A percentile compares a stretch with the other conserved stretches of the same genome.
Conservation (phyloP, 2,113 vertebrate species). For the Smithornis capensis region DNA sequence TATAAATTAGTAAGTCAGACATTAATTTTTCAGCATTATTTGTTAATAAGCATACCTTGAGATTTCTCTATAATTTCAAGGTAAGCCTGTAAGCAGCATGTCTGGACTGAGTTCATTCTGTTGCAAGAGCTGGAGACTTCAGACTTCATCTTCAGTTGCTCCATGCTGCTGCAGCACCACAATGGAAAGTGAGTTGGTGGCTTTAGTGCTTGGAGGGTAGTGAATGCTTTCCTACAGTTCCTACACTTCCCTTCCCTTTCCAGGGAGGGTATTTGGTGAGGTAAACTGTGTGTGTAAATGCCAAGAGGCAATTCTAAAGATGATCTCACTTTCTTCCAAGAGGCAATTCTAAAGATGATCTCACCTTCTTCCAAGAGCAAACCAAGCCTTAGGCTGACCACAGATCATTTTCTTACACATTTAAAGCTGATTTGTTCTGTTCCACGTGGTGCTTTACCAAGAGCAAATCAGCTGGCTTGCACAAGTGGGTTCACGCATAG, state of each 20-base stretch:
- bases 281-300: not conserved
- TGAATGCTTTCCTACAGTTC: not conserved
- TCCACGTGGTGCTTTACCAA: not conserved
- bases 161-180: not conserved
- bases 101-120: not conserved
- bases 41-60: not conserved
- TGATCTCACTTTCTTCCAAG: not conserved
- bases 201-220: not conserved
- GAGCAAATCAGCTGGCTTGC: not conserved
- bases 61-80: not conserved
- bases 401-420: not conserved
- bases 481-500: not conserved
- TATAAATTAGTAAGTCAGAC: not conserved
- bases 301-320: not conserved
- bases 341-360: not conserved
- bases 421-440: not conserved
- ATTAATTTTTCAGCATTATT: not conserved
- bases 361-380: not conserved
- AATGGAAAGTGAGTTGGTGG: not conserved
- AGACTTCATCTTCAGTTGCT: not conserved
- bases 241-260: not conserved
- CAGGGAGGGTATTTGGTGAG: not conserved
- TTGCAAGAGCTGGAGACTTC: not conserved
- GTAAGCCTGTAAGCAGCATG: not conserved
- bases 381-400: not conserved